Percentiles rank a stretch among this genome's conserved stretches.
Conservation (phyloP, 2,797 vertebrate species). For the Sebastes ruberrimus region DNA sequence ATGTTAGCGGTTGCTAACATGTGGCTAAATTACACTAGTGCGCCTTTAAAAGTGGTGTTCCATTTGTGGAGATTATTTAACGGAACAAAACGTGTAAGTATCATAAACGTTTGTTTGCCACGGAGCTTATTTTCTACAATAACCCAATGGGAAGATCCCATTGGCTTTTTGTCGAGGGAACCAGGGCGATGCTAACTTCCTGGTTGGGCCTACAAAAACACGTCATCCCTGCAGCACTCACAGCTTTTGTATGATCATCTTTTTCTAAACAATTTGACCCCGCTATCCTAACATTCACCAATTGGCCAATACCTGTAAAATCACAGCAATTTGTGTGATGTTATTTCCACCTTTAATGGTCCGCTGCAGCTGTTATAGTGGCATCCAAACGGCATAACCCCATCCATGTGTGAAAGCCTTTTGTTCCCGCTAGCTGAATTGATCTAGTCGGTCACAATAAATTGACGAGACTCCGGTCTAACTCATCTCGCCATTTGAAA, state of each 20-base stretch:
- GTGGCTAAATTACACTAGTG: too few species aligned
- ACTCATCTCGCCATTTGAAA: conserved; percentile 60
- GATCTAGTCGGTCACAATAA: conserved; percentile 52
- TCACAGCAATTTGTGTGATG: conserved; percentile 27
- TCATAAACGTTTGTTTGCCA: too few species aligned
- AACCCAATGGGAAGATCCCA: too few species aligned
- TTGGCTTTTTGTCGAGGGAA: too few species aligned
- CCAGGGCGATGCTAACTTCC: too few species aligned
- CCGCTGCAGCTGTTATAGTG: conserved; percentile 71
- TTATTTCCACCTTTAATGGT: conserved; percentile 53
- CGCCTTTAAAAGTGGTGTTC: too few species aligned
- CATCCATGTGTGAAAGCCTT: conserved; percentile 59
- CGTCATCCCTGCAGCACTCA: too few species aligned
- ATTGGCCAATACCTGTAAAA: conserved; percentile 34
- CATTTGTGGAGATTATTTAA: too few species aligned
- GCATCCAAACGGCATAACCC: conserved; percentile 54
- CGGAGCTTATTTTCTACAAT: too few species aligned
- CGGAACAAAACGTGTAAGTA: too few species aligned
- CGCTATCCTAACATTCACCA: conserved; percentile 20
- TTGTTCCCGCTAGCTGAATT: conserved; percentile 61
- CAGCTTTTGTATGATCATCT: conserved; percentile 34
- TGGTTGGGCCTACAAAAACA: too few species aligned
- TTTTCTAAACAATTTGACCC: conserved; percentile 5
- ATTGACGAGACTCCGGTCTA: conserved; percentile 59
- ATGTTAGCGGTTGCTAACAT: too few species aligned